Base-by-base conservation (phyloP, 2,797 vertebrate species). In the Crocodylus rhombifer region DNA sequence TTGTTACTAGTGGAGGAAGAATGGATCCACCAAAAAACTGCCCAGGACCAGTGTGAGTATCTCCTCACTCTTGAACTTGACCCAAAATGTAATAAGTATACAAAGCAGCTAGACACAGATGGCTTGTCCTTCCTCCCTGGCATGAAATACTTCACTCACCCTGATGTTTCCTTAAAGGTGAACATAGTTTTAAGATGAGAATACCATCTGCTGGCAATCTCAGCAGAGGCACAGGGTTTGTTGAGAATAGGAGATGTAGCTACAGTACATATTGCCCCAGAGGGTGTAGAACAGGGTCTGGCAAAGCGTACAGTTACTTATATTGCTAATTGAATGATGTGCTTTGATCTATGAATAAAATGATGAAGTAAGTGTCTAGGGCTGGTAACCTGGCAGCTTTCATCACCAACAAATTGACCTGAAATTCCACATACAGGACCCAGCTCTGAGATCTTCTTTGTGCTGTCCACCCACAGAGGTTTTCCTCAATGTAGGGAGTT, bases 21-120 rank as follows among this genome's bases (percentile, higher is more conserved):
- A 99, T 99, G 99, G 99, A 99, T 95, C 98, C 99, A 78, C 99
- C 99, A 16, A 98, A 98, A 95, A 98, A 97, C 88, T 99, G 99
- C 73, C 99, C 99, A 1, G 99, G 98, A 75, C 99, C 99, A 71
- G 99, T 99, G 99, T 99, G 96, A 99, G 98, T 98, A 95, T 81
- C 86, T 79, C 55, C 25, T 87, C 30, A 42, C 57, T 55, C 14
- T 42, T 61, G n/a, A 7, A 75, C 23, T 13, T 21, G 61, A 77
- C 8, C 3, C 57, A 84, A 57, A 28, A 15, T 36, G 25, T 3
- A 71, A 23, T 3, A 33, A 18, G 7, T 88, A 58, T 83, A 78
- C 86, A n/a, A 69, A 89, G 14, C 25, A 5, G 10, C 26, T 58
- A n/a, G 30, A 11, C 56, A 86, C 10, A 5, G 77, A 84, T 51